Evolutionary conservation across 2,113 vertebrate species (phyloP).

Genomic region (Miniopterus natalensis): DNA sequence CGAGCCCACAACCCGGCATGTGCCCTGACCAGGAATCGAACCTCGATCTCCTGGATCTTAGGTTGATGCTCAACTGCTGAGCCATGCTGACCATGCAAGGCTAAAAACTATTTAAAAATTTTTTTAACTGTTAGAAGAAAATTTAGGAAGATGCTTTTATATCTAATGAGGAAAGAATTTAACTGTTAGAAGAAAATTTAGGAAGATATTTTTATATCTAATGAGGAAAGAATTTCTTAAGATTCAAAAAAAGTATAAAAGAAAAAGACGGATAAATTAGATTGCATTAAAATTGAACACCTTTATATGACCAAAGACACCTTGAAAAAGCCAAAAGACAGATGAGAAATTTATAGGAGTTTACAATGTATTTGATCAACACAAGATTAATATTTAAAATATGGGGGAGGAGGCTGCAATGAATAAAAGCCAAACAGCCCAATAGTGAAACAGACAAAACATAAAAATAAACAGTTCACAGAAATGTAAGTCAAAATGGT

Average conservation of each 20-base stretch:
- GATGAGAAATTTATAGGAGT: not conserved
- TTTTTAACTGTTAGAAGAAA: slow-evolving; percentile 48
- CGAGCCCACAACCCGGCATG: too few species aligned
- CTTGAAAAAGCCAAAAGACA: not conserved
- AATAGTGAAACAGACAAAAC: not conserved
- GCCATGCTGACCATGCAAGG: not conserved
- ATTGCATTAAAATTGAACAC: not conserved
- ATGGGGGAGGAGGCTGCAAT: not conserved
- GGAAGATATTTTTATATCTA: not conserved
- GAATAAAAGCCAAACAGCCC: not conserved
- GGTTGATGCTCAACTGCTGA: too few species aligned
- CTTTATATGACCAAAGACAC: not conserved
- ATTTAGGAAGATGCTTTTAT: not conserved
- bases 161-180: not conserved
- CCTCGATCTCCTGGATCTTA: too few species aligned
- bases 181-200: slow-evolving; percentile 42
- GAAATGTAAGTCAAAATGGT: slow-evolving; percentile 1
- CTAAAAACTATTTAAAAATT: not conserved
- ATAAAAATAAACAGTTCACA: slow-evolving; percentile 34
- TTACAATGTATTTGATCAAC: not conserved
- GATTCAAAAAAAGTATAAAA: not conserved
- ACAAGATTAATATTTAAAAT: slow-evolving; percentile 30
- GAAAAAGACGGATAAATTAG: not conserved
- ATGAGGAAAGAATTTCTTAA: slow-evolving; percentile 8
- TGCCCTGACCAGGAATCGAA: too few species aligned